Conservation (phyloP, 2,797 vertebrate species). For the Sus cebifrons region DNA sequence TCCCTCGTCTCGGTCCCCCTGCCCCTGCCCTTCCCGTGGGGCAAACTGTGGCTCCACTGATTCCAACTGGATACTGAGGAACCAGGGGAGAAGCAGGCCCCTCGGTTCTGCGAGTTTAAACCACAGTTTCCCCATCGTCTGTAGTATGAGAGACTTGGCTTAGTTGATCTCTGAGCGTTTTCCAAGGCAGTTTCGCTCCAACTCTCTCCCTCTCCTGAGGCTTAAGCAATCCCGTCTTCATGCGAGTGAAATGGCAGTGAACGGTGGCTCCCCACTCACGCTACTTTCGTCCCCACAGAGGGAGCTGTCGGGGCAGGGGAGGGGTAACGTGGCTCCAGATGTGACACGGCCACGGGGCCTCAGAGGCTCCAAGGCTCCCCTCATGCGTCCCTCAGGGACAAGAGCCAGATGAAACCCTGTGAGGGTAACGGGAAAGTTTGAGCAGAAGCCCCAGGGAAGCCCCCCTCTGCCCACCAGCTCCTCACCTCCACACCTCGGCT, state of each 20-base stretch:
- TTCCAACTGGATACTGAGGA: constrained; percentile 19
- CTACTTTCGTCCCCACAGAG: neutral
- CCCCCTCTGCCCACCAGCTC: neutral
- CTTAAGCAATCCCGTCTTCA: neutral
- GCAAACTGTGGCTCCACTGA: constrained; percentile 52
- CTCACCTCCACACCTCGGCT: neutral
- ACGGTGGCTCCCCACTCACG: constrained; percentile 15
- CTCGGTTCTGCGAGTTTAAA: neutral
- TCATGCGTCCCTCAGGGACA: neutral
- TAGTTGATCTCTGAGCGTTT: constrained; percentile 18
- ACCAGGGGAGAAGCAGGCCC: neutral
- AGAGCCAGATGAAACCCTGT: neutral
- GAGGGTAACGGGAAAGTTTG: neutral
- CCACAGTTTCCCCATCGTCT: neutral
- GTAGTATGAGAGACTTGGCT: neutral
- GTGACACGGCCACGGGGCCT: neutral
- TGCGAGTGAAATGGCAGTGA: constrained; percentile 80
- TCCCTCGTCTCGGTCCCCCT: neutral
- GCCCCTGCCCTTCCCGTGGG: neutral
- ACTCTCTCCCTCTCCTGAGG: neutral
- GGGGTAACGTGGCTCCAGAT: neutral
- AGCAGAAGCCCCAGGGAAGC: neutral
- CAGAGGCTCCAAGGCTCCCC: neutral
- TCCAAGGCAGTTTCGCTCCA: neutral
- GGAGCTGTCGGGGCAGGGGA: neutral